A percentile compares a stretch with the other conserved stretches of the same genome.
Conservation (phyloP, 37 sponge, comb jelly and placozoan species). For the Bolinopsis microptera region DNA sequence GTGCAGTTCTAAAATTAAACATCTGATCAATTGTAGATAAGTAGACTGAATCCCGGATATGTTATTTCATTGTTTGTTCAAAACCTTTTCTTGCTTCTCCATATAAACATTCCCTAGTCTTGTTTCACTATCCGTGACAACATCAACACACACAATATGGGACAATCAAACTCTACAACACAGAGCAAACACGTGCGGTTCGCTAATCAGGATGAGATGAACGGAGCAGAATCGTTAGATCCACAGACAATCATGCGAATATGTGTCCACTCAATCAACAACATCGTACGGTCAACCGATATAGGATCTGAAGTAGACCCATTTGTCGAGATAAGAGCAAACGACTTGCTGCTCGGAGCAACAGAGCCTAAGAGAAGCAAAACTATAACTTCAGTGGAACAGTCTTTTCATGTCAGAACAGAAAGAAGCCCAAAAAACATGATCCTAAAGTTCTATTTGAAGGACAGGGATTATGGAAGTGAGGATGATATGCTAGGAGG, state of each 20-base stretch:
- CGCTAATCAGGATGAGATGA: too few relatives aligned
- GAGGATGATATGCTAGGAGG: constrained; percentile 12
- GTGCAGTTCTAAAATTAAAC: too few relatives aligned
- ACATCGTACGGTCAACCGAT: constrained; percentile 9
- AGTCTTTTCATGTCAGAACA: constrained; percentile 8
- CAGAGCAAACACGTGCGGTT: too few relatives aligned
- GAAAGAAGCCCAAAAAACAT: not conserved
- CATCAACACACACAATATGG: too few relatives aligned
- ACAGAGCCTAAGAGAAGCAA: not conserved
- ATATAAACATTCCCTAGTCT: too few relatives aligned
- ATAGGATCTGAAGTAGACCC: constrained; percentile 38
- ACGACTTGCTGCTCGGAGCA: not conserved
- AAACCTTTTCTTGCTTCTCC: too few relatives aligned
- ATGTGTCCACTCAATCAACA: not conserved
- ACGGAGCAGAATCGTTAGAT: too few relatives aligned
- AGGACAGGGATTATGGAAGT: not conserved
- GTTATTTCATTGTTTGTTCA: too few relatives aligned
- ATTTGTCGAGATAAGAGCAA: constrained; percentile 23
- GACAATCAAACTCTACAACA: too few relatives aligned
- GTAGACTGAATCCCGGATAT: too few relatives aligned
- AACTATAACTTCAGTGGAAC: not conserved
- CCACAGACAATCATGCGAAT: not conserved
- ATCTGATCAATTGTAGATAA: too few relatives aligned
- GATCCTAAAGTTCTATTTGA: not conserved
- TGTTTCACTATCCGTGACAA: too few relatives aligned